Evolutionary conservation across 1,140 invertebrate species (phyloP).

Genomic region (Limonius californicus): DNA sequence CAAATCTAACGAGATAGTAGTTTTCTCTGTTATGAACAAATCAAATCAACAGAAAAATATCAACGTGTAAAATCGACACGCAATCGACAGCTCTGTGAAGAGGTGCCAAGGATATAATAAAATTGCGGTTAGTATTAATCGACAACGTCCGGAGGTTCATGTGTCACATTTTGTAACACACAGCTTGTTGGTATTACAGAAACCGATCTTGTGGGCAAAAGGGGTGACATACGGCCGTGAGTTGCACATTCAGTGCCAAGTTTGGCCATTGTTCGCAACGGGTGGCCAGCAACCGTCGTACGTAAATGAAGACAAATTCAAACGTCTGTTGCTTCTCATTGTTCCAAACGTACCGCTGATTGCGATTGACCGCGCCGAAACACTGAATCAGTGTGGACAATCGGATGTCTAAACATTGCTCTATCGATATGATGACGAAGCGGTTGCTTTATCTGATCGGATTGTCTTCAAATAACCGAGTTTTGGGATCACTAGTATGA

Average conservation of each 20-base stretch:
- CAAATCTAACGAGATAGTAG: too few species aligned
- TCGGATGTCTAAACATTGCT: conserved; percentile 20
- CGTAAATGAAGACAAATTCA: conserved; percentile 40
- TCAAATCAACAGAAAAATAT: not conserved
- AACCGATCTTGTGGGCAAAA: not conserved
- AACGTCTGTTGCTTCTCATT: conserved; percentile 22
- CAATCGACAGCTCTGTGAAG: too few species aligned
- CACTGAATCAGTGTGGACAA: conserved; percentile 26
- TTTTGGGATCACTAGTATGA: not conserved
- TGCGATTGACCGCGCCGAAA: conserved; percentile 30
- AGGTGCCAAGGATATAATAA: not conserved
- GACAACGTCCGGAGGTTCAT: too few species aligned
- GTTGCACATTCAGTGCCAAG: conserved; percentile 9
- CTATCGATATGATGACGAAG: conserved; percentile 19
- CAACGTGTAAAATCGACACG: too few species aligned
- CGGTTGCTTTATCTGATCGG: not conserved
- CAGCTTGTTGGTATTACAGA: not conserved
- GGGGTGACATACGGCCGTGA: conserved; percentile 4
- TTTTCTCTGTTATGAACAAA: too few species aligned
- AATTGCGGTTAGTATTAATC: not conserved
- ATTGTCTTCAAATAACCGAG: not conserved
- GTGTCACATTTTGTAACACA: not conserved
- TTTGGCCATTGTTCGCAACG: conserved; percentile 34
- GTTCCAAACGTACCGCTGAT: conserved; percentile 29
- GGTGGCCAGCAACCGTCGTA: conserved; percentile 33